phyloP scores from a whole-genome alignment of 2,797 vertebrate genomes.

The Chromis chromis region DNA sequence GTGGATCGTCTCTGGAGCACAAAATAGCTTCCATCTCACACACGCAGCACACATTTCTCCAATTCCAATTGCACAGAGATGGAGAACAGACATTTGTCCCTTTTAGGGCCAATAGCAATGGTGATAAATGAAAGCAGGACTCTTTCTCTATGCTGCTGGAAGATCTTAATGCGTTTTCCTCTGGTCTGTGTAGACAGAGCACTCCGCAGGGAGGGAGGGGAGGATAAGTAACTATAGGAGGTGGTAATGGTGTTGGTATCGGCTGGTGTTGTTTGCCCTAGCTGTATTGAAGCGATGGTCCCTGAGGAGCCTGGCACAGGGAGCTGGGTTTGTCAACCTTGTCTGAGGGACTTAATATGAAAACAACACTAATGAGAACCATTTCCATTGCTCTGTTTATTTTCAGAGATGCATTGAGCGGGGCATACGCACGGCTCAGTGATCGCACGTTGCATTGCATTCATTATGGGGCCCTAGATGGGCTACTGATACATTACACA shows the following conservation, averaged over 20 bases:
- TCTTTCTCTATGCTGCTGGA: slow-evolving; percentile 73
- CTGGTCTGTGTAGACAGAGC: slow-evolving; percentile 70
- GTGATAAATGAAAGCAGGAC: slow-evolving; percentile 80
- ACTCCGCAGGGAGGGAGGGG: slow-evolving; percentile 69
- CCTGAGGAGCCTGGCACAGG: slow-evolving; percentile 78
- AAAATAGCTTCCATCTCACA: slow-evolving; percentile 74
- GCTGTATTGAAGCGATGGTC: slow-evolving; percentile 80
- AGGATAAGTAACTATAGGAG: slow-evolving; percentile 80
- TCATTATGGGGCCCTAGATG: slow-evolving; percentile 84
- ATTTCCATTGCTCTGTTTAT: slow-evolving; percentile 86
- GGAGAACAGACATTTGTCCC: slow-evolving; percentile 80
- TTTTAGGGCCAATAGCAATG: slow-evolving; percentile 78
- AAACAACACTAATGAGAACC: slow-evolving; percentile 86
- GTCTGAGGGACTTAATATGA: slow-evolving; percentile 85
- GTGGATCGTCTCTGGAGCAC: slow-evolving; percentile 75
- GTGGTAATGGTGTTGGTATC: slow-evolving; percentile 81
- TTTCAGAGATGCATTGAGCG: slow-evolving; percentile 81
- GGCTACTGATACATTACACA: slow-evolving; percentile 83
- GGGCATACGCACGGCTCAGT: slow-evolving; percentile 80
- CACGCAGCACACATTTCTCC: slow-evolving; percentile 54
- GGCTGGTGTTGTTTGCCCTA: slow-evolving; percentile 82
- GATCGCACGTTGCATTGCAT: slow-evolving; percentile 84
- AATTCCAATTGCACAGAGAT: slow-evolving; percentile 79
- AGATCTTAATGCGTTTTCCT: slow-evolving; percentile 76
- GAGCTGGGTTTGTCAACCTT: slow-evolving; percentile 84